A percentile compares a stretch with the other conserved stretches of the same genome.
phyloP scores from a whole-genome alignment of 2,888 invertebrate genomes.

The Conchocele bisecta region DNA sequence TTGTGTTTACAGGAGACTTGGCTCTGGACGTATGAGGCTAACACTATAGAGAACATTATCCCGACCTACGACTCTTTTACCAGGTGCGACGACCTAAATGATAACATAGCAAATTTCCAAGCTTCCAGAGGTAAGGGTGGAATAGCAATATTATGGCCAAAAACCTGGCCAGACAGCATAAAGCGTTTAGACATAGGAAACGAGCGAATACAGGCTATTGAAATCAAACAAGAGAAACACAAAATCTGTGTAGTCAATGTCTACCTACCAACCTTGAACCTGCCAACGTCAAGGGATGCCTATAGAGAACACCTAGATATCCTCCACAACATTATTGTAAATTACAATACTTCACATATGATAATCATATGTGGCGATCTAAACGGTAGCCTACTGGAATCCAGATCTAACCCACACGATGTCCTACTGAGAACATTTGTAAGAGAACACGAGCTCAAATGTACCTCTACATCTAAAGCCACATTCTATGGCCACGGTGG shows the following conservation, averaged over 20 bases:
- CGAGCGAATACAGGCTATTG: conserved; percentile 3
- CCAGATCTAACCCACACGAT: neutral
- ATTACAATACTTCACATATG: neutral
- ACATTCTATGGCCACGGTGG: conserved; percentile 1
- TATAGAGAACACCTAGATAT: conserved; percentile 3
- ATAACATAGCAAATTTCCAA: conserved; percentile 7
- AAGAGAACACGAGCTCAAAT: neutral
- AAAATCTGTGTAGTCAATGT: neutral
- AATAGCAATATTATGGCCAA: conserved; percentile 8
- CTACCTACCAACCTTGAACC: neutral
- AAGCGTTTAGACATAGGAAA: neutral
- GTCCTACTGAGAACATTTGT: neutral
- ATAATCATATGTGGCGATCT: conserved; percentile 1
- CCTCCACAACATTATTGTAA: neutral
- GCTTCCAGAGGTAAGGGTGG: neutral
- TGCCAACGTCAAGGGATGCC: conserved; percentile 1
- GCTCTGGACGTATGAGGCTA: conserved; percentile 8
- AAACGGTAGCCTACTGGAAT: neutral
- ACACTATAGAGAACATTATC: neutral
- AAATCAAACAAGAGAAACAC: neutral
- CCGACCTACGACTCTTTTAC: conserved; percentile 6
- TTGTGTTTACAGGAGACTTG: conserved; percentile 6
- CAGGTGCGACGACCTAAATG: neutral
- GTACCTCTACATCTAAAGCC: too few species aligned
- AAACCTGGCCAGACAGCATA: neutral